Evolutionary conservation across 2,113 vertebrate species (phyloP), one percentile per base, ranked within the genome.

Genomic region (Geococcyx californianus): DNA sequence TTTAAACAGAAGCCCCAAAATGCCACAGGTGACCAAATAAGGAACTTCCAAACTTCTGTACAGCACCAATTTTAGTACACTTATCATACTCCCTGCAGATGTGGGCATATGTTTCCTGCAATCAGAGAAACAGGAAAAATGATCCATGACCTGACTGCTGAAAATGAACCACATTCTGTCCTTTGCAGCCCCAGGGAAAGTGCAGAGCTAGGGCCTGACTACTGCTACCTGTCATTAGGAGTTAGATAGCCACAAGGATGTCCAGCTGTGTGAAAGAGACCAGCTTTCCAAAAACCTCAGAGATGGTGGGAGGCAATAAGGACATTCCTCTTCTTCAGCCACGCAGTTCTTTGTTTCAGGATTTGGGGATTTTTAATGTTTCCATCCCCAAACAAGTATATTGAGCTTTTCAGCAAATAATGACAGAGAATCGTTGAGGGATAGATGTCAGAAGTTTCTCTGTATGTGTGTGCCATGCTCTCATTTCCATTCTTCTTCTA

Each of bases 351-450:
- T 40, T 72, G 13, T 34, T 80, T 94, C 58, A 69, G n/a, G 29
- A 19, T 18, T 70, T 73, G 4, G 9, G 5, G 36, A 62, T n/a
- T 23, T 74, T 59, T 60, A 40, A 14, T 10, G 74, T 77, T 69
- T 91, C 66, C 55, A 28, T 84, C 51, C 67, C 52, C 62, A 90
- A 94, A 96, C 25, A 94, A 79, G 51, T 56, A 94, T 93, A 97
- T 92, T 80, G 84, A 96, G 85, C 80, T 97, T 96, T 96, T 91
- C 77, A 90, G 84, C 80, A 95, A 97, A 94, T 91, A 96, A 92
- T 78, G 94, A 93, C 80, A 94, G 84, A 93, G 51, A 26, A 91
- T 87, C 38, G 1, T 67, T 87, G 60, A 93, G 84, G 94, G 54
- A 96, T 92, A 95, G 74, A 84, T 83, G 89, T 97, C 94, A 97